Percentiles rank a stretch among this genome's conserved stretches.
These are phyloP conservation scores for Barypeithes pellucidus DNA, from an alignment of 2,888 invertebrate species.

Conservation along the genomic window DNA sequence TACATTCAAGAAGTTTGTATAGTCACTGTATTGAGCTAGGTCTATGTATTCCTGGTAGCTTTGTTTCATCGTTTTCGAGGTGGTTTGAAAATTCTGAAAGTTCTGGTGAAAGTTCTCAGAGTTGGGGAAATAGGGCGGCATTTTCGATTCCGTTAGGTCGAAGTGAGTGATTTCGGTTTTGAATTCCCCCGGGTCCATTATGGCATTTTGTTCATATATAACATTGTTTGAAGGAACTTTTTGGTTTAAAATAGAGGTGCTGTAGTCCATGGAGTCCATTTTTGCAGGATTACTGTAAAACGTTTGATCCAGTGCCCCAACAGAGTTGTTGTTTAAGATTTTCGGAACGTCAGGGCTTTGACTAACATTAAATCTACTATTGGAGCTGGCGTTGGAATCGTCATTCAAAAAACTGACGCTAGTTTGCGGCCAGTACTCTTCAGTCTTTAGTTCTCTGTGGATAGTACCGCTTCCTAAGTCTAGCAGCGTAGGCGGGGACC, in stretches of 20 bases:
- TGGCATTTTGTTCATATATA: constrained; percentile 33
- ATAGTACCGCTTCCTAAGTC: constrained; percentile 83
- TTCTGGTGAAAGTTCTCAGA: constrained; percentile 59
- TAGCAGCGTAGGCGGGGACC: constrained; percentile 81
- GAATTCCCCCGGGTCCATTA: constrained; percentile 38
- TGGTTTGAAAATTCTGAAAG: constrained; percentile 57
- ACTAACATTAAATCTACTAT: constrained; percentile 68
- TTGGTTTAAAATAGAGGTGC: constrained; percentile 21
- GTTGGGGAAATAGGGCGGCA: constrained; percentile 60
- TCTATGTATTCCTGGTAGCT: constrained; percentile 63
- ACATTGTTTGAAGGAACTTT: constrained; percentile 33
- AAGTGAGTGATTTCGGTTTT: constrained; percentile 56
- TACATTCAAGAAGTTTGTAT: constrained; percentile 64
- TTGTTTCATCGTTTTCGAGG: constrained; percentile 55
- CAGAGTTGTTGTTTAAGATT: constrained; percentile 66
- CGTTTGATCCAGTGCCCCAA: constrained; percentile 60
- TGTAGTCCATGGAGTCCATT: constrained; percentile 55
- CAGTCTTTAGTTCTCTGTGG: constrained; percentile 75
- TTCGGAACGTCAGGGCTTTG: constrained; percentile 74
- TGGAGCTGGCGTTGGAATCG: constrained; percentile 68
- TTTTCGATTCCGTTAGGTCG: constrained; percentile 39
- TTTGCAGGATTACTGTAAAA: constrained; percentile 59
- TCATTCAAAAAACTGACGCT: constrained; percentile 70
- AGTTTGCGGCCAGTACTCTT: constrained; percentile 77
- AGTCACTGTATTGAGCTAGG: constrained; percentile 66